Conservation (phyloP, 2,888 invertebrate species). For the Microchrysa polita region DNA sequence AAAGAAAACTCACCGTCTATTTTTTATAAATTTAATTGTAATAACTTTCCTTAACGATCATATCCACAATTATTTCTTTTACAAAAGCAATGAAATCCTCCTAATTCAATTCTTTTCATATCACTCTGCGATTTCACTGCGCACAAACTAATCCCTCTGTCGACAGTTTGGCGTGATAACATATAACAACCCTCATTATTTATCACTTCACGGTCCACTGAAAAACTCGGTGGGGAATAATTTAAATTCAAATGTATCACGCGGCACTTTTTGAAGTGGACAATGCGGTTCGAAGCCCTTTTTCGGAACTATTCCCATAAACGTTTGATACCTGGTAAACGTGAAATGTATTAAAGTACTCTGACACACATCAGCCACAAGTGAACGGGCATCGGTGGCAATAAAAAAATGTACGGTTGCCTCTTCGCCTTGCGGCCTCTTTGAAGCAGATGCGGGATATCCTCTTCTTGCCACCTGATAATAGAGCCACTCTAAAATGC, state of each 20-base stretch:
- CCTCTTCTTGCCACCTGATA: not conserved
- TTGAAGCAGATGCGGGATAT: not conserved
- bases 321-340: not conserved
- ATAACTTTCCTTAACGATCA: too few relatives aligned
- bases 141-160: too few relatives aligned
- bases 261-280: constrained; percentile 11
- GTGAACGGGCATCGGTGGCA: not conserved
- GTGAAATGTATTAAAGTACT: not conserved
- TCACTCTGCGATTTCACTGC: too few relatives aligned
- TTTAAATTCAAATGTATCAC: not conserved
- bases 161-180: too few relatives aligned
- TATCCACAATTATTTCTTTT: too few relatives aligned
- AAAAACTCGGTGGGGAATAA: not conserved
- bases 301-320: not conserved
- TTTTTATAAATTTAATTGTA: too few relatives aligned
- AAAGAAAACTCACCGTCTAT: too few relatives aligned
- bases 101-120: too few relatives aligned
- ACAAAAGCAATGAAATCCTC: too few relatives aligned
- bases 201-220: not conserved
- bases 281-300: not conserved
- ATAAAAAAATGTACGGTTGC: not conserved
- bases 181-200: too few relatives aligned
- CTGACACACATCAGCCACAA: constrained; percentile 2
- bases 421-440: not conserved
- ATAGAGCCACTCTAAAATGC: not conserved